Conservation (phyloP, 2,113 vertebrate genomes). For the Fulica atra region DNA sequence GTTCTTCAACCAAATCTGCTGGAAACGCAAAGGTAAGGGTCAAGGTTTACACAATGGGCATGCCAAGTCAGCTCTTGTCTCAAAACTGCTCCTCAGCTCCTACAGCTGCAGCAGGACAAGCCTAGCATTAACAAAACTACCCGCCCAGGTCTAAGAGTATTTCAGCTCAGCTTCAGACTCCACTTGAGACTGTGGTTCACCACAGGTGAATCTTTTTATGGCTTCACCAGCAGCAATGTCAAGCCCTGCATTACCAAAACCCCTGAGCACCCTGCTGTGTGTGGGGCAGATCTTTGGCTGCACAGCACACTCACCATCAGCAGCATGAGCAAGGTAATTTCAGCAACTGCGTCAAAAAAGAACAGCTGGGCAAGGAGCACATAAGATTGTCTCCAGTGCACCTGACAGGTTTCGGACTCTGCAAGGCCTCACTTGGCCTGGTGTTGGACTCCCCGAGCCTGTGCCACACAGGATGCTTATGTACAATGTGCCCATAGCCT, state of each 20-base stretch:
- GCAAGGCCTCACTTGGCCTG: neutral
- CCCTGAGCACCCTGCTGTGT: neutral
- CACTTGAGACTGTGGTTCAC: neutral
- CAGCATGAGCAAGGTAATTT: neutral
- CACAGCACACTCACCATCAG: neutral
- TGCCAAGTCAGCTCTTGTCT: neutral
- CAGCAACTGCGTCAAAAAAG: neutral
- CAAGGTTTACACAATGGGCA: neutral
- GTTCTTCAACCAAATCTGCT: neutral
- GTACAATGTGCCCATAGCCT: neutral
- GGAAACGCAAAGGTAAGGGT: neutral
- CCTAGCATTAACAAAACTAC: neutral
- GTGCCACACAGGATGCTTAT: neutral
- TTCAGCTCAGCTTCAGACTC: neutral
- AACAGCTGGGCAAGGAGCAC: neutral
- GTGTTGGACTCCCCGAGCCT: neutral
- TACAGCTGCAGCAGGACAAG: neutral
- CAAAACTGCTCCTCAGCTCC: neutral
- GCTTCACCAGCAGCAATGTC: neutral
- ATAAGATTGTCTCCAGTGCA: neutral
- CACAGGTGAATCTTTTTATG: neutral
- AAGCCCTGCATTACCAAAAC: neutral
- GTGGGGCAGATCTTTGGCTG: neutral
- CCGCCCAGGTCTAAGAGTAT: fast-evolving
- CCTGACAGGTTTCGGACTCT: neutral